Base-by-base conservation (phyloP, 2,113 vertebrate genomes). In the Callithrix jacchus region DNA sequence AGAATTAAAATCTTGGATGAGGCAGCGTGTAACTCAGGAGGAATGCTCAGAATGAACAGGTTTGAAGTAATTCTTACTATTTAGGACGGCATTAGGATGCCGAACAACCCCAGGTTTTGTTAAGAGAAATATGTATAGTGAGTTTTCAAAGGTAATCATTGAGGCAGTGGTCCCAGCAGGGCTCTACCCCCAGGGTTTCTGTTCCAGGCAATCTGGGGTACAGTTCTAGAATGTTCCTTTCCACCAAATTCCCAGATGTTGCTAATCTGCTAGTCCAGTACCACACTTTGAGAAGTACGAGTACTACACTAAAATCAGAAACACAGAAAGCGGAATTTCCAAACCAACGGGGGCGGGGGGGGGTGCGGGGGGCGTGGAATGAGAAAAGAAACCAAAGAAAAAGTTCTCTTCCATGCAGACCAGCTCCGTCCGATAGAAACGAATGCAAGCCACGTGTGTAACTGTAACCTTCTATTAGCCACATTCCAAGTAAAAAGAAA, bases 381-480 rank as follows among this genome's bases (percentile, higher is more conserved):
- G 8, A 71, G 7, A 9, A 68, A 87, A 27, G 3, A 3, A 40
- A 58, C 40, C 35, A 17, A 14, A n/a, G 30, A 17, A 27, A 2
- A 61, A 45, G 11, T 25, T 35, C 3, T 35, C 73, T 56, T 37
- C 71, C 52, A 9, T 14, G 18, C 54, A 37, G 86, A 37, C 47
- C 64, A 84, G 52, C 12, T 49, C 56, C 11, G n/a, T 35, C 56
- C 80, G 14, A 2, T 5, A 25, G 66, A 83, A 70, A 18, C 5
- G 1, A 40, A 16, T 20, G 6, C 2, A 32, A 27, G n/a, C 37
- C 74, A 6, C 25, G 13, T 1, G 35, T 0, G 5, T 45, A 3
- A 37, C 12, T 66, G 90, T 37, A 54, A 54, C 27, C 87, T 71
- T 71, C 42, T 32, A 42, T 27, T 21, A 58, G 82, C 17, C 52